Percentiles rank a stretch among this genome's conserved stretches.
phyloP scores from a whole-genome alignment of 2,888 invertebrate species.

The Chrysodeixis includens region DNA sequence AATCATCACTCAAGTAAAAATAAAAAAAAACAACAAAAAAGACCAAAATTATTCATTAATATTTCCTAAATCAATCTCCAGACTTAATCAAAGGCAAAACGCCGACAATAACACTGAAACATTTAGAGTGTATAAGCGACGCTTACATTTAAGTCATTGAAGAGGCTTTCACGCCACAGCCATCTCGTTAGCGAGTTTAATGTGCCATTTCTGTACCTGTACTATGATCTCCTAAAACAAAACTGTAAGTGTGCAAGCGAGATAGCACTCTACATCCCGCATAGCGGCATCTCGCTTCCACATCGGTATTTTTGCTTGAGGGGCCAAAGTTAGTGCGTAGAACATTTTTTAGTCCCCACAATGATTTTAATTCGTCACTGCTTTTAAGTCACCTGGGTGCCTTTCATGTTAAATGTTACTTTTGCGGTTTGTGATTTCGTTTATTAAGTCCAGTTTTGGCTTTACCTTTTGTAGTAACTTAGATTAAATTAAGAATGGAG shows the following conservation, averaged over 20 bases:
- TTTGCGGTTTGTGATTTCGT: neutral
- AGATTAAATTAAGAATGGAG: no score
- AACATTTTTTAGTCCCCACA: neutral
- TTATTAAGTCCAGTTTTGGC: neutral
- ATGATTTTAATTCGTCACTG: slow-evolving; percentile 4
- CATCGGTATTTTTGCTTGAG: no score
- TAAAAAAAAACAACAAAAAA: neutral
- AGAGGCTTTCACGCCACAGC: neutral
- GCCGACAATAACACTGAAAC: slow-evolving; percentile 2
- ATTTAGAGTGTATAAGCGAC: neutral
- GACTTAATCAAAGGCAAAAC: neutral
- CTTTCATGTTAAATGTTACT: slow-evolving; percentile 4
- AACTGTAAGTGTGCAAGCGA: no score
- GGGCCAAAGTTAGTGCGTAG: neutral
- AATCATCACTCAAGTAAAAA: no score
- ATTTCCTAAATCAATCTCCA: neutral
- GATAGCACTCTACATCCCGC: no score
- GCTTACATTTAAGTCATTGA: slow-evolving; percentile 2
- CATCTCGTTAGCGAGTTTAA: slow-evolving; percentile 4
- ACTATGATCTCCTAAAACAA: no score
- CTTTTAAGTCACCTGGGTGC: neutral
- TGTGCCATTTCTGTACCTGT: neutral
- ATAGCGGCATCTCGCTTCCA: no score
- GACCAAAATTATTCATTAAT: neutral
- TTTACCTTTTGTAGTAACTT: no score